Evolutionary conservation across 2,888 invertebrate genomes (phyloP).

Genomic region (Rhagophthalmus giganteus): DNA sequence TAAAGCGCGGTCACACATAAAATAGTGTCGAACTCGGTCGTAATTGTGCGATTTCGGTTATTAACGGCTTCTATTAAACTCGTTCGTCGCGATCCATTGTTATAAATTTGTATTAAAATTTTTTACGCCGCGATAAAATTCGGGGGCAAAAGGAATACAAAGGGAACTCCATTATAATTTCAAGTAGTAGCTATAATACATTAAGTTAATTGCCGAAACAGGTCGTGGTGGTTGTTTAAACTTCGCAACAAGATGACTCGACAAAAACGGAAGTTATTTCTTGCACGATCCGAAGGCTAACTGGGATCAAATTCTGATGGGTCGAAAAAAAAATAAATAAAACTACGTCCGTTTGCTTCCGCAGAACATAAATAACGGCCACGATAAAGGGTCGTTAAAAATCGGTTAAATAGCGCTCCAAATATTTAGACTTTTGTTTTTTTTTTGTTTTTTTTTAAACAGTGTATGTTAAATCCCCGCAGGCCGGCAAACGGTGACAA

Average conservation of each 20-base stretch:
- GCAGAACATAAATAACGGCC: slow-evolving; percentile 1
- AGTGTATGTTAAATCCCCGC: slow-evolving; percentile 17
- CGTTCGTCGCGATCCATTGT: neutral
- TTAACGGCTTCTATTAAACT: neutral
- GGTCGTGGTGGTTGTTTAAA: slow-evolving; percentile 18
- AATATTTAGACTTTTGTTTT: slow-evolving; percentile 15
- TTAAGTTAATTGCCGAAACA: slow-evolving; percentile 19
- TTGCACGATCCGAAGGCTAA: slow-evolving; percentile 2
- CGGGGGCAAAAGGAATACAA: slow-evolving; percentile 5
- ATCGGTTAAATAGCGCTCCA: slow-evolving; percentile 11
- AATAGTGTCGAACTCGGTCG: too few species aligned
- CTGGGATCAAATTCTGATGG: neutral
- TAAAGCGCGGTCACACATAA: too few species aligned
- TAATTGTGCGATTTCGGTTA: neutral
- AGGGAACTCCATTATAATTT: slow-evolving; percentile 12
- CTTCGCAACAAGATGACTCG: slow-evolving; percentile 14
- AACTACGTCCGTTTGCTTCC: neutral
- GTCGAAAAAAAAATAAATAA: slow-evolving; percentile 1
- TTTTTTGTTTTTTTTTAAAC: too few species aligned
- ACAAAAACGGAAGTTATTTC: slow-evolving; percentile 10
- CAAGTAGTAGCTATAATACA: slow-evolving; percentile 17
- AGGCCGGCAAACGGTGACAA: slow-evolving; percentile 27
- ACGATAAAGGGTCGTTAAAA: slow-evolving; percentile 9
- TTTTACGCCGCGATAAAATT: neutral
- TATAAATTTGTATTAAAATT: neutral